These are phyloP conservation scores for Actinia tenebrosa DNA, from an alignment of 64 coral and sea anemone genomes.

Conservation along the genomic window DNA sequence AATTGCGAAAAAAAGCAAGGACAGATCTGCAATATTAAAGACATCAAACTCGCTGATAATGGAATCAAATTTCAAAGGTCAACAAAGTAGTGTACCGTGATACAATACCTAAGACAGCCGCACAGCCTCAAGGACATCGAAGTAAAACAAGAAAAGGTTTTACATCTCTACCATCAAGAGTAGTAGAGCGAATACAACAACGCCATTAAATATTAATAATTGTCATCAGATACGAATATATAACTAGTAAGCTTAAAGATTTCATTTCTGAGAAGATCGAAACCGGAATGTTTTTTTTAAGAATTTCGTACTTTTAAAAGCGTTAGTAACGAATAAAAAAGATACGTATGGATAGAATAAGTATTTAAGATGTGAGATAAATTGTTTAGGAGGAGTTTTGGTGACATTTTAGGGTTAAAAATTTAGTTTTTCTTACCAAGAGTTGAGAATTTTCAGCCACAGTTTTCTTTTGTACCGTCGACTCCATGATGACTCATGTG, in stretches of 20 bases:
- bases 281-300: not conserved
- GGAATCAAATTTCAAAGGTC: not conserved
- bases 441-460: not conserved
- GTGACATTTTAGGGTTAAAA: not conserved
- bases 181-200: not conserved
- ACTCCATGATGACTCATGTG: slow-evolving; percentile 6
- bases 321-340: not conserved
- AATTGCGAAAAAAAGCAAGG: not conserved
- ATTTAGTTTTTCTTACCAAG: not conserved
- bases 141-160: not conserved
- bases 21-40: not conserved
- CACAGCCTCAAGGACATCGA: not conserved
- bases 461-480: not conserved
- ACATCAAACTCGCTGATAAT: not conserved
- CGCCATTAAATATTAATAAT: slow-evolving; percentile 1
- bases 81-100: not conserved
- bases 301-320: not conserved
- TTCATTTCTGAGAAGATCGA: not conserved
- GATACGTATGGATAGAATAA: not conserved
- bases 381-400: not conserved
- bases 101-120: not conserved
- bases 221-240: not conserved
- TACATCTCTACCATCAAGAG: not conserved
- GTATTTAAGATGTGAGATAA: not conserved
- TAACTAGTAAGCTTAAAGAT: not conserved